Percentiles rank a stretch among this genome's conserved stretches.
These are phyloP conservation scores for Oithona nana DNA, from an alignment of 2,888 invertebrate species.

Conservation along the genomic window DNA sequence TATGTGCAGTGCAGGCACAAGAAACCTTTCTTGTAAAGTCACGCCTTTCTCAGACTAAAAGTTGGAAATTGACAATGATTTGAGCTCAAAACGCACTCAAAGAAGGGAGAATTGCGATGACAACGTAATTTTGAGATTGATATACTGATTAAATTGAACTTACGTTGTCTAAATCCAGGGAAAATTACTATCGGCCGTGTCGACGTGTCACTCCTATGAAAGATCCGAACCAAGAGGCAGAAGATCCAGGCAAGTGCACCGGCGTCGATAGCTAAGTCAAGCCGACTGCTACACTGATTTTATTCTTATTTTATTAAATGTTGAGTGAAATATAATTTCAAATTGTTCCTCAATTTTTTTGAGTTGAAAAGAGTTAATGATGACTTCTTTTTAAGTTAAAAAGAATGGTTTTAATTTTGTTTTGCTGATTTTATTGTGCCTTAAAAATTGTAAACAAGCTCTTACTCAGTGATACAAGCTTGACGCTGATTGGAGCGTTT, in stretches of 20 bases:
- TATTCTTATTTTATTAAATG: too few relatives aligned
- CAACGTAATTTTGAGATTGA: too few relatives aligned
- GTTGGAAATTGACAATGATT: neutral
- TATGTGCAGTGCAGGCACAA: too few relatives aligned
- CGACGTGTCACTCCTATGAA: neutral
- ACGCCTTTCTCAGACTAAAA: too few relatives aligned
- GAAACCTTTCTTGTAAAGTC: too few relatives aligned
- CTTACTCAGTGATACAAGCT: neutral
- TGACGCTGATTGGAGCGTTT: neutral
- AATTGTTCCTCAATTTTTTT: too few relatives aligned
- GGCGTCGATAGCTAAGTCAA: neutral
- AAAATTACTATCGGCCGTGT: neutral
- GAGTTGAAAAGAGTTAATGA: neutral
- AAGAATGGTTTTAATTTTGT: too few relatives aligned
- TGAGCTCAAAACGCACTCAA: neutral
- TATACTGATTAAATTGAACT: neutral
- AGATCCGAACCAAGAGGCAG: neutral
- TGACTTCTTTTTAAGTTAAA: neutral
- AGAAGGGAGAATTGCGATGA: neutral
- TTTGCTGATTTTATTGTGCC: too few relatives aligned
- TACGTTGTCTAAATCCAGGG: neutral
- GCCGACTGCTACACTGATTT: neutral
- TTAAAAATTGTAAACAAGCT: too few relatives aligned
- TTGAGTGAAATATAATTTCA: too few relatives aligned
- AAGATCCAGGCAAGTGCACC: neutral